These are phyloP conservation scores for Eolophus roseicapilla DNA, from an alignment of 2,113 vertebrate species.

Conservation along the genomic window DNA sequence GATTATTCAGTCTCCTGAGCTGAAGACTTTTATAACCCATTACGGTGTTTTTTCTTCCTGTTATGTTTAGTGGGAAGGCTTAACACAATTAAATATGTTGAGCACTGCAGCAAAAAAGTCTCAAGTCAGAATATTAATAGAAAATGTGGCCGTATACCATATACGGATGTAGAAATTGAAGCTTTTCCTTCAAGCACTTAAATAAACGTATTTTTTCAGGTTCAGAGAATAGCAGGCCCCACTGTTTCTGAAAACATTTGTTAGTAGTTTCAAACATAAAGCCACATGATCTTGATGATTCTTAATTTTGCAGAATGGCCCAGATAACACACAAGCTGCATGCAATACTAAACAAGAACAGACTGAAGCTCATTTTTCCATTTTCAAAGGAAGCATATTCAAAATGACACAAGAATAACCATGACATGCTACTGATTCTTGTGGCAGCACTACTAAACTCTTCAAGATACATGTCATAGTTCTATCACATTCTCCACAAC, in stretches of 20 bases:
- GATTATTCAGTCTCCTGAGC: neutral
- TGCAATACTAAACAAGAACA: neutral
- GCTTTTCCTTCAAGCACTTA: neutral
- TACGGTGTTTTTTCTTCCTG: rapidly evolving
- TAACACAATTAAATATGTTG: neutral
- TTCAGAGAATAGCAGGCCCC: neutral
- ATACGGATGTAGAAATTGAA: neutral
- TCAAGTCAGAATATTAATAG: neutral
- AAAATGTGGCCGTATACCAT: neutral
- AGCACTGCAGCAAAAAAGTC: neutral
- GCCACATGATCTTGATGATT: neutral
- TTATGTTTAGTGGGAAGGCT: neutral
- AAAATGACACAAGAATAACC: neutral
- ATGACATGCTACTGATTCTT: neutral
- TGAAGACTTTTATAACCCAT: neutral
- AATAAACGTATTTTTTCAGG: neutral
- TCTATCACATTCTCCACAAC: neutral
- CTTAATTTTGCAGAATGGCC: neutral
- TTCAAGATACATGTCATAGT: neutral
- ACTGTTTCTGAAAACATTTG: neutral
- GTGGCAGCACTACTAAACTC: neutral
- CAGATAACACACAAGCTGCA: neutral
- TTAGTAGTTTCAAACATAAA: neutral
- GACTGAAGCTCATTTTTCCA: neutral
- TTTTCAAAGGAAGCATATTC: neutral